Conservation (phyloP, 1,140 invertebrate species). For the Yoshiicerus persimilis region DNA sequence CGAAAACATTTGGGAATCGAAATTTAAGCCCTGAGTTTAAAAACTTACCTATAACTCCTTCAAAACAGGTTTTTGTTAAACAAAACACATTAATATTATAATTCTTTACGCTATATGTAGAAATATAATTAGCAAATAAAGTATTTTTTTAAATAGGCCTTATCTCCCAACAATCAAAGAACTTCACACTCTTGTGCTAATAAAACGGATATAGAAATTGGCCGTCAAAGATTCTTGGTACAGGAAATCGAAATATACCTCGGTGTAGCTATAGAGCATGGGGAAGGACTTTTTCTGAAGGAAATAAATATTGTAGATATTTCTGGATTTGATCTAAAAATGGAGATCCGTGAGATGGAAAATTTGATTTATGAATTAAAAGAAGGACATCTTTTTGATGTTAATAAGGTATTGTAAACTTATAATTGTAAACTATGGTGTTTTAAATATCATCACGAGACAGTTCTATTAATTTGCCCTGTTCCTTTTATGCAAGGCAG, state of each 20-base stretch:
- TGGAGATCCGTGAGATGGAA: background rate
- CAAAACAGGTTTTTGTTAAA: too few species aligned
- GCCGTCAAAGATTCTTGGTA: background rate
- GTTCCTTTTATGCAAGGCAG: background rate
- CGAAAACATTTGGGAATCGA: too few species aligned
- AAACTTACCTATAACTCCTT: too few species aligned
- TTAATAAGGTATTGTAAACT: background rate
- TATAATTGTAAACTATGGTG: too few species aligned
- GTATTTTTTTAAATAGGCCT: background rate
- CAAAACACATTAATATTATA: too few species aligned
- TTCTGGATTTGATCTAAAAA: background rate
- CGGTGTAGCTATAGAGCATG: background rate
- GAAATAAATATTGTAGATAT: background rate
- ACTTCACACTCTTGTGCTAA: background rate
- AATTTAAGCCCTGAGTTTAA: too few species aligned
- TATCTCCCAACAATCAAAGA: background rate
- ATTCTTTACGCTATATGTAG: too few species aligned
- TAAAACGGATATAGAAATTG: background rate
- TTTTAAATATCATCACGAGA: too few species aligned
- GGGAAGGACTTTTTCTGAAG: background rate
- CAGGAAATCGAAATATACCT: background rate
- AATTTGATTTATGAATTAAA: background rate
- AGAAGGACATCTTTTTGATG: background rate
- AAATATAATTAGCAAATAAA: too few species aligned
- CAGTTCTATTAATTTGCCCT: too few species aligned